Base-by-base conservation (phyloP, 2,888 invertebrate genomes). In the Rosalia funebris region DNA sequence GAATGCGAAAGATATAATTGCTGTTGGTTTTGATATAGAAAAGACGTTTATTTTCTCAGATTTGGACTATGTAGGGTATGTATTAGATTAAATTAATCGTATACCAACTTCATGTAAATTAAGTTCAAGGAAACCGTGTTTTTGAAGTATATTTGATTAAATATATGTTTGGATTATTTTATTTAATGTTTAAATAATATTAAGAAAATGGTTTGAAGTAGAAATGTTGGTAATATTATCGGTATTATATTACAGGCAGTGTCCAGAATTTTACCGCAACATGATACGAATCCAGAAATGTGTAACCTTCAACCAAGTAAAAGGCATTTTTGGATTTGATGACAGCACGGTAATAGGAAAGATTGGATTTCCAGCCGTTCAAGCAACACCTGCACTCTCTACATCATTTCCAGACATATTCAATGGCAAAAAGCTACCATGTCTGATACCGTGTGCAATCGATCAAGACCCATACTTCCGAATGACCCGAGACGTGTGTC, bases 401-500 rank as follows among this genome's bases (percentile, higher is more conserved):
- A 90, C 91, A 1, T 90, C 93, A 7, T 96, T 96, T 81, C 98
- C 98, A 0, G 89, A 91, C 62, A 94, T 98, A 75, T 98, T 98
- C 80, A 90, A 88, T 0, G 84, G 87, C 48, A 88, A 89, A 75
- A 90, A 91, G 73, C 87, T 96, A 44, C 90, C 88, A 1, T 92
- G 92, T 75, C 84, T 96, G 1, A 96, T 99, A 65, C 99, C 99
- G 0, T 99, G 99, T 83, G 99, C 97, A 5, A 99, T 99, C 69
- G 99, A 99, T 84, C 99, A 99, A 86, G 99, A 99, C 84, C 99
- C 99, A 0, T 99, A 98, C 82, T 99, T 99, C 83, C 88, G 99
- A 25, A 97, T 99, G 98, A 92, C 96, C 0, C 87, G 99, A 53
- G 99, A 99, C 83, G 97, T 98, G n/a, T 96, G 98, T 0, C 96